These are phyloP conservation scores for Stegastes partitus DNA, from an alignment of 2,113 vertebrate genomes.

Conservation along the genomic window DNA sequence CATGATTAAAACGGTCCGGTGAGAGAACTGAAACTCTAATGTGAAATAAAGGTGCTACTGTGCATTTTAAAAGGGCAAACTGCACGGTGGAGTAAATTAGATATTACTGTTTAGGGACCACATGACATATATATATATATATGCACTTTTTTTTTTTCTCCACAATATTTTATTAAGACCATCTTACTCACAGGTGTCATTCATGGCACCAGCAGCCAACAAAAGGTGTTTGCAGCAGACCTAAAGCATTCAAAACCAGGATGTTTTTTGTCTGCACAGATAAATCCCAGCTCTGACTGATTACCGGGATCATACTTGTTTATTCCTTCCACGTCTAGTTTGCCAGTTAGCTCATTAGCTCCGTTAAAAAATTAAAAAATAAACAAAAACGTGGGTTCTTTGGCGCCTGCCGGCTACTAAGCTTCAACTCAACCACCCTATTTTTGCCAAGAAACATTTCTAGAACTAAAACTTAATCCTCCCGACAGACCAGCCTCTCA, in stretches of 20 bases:
- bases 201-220: no score
- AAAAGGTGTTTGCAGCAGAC: no score
- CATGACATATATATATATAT: no score
- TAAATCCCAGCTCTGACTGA: neutral
- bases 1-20: neutral
- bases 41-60: no score
- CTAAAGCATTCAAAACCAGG: neutral
- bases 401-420: neutral
- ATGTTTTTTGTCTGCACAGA: neutral
- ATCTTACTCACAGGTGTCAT: no score
- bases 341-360: conserved; percentile 4
- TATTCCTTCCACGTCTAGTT: conserved; percentile 1
- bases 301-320: neutral
- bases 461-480: conserved; percentile 28
- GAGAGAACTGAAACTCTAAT: no score
- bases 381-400: conserved; percentile 6
- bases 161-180: no score
- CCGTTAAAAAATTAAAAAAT: neutral
- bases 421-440: conserved; percentile 22
- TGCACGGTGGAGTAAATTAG: no score
- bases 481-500: conserved; percentile 10
- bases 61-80: no score
- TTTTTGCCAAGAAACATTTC: conserved; percentile 32
- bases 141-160: no score
- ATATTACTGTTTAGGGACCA: no score